A percentile compares a stretch with the other conserved stretches of the same genome.
Evolutionary conservation across 2,113 vertebrate species (phyloP).

Genomic region (Manacus vitellinus): DNA sequence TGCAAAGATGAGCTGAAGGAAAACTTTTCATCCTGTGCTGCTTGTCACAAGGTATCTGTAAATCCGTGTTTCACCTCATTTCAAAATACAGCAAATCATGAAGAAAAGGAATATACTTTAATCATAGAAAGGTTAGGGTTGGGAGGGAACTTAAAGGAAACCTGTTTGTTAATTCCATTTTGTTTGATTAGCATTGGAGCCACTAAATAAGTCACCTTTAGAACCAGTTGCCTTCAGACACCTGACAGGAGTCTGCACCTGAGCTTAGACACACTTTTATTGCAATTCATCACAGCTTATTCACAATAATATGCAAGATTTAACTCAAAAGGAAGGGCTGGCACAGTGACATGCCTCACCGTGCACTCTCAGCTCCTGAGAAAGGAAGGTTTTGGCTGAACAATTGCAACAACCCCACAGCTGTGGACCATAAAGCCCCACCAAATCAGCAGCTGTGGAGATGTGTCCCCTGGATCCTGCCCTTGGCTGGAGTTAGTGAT

Average conservation of each 20-base stretch:
- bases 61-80: not conserved
- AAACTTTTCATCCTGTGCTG: not conserved
- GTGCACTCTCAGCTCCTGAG: slow-evolving; percentile 24
- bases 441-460: slow-evolving; percentile 48
- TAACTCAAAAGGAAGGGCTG: not conserved
- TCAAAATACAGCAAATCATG: not conserved
- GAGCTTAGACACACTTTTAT: not conserved
- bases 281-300: not conserved
- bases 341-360: not conserved
- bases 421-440: slow-evolving; percentile 50
- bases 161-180: not conserved
- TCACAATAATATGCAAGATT: slow-evolving; percentile 1
- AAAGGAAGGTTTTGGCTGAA: slow-evolving; percentile 42
- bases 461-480: not conserved
- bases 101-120: not conserved
- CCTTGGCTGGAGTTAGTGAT: slow-evolving; percentile 45
- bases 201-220: not conserved
- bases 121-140: too few species aligned
- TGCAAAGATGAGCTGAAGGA: not conserved
- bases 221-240: not conserved
- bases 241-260: not conserved
- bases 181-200: not conserved
- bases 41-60: not conserved
- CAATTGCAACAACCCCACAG: not conserved
- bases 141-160: not conserved